Conservation (phyloP, 2,888 invertebrate genomes). For the Congeria kusceri region DNA sequence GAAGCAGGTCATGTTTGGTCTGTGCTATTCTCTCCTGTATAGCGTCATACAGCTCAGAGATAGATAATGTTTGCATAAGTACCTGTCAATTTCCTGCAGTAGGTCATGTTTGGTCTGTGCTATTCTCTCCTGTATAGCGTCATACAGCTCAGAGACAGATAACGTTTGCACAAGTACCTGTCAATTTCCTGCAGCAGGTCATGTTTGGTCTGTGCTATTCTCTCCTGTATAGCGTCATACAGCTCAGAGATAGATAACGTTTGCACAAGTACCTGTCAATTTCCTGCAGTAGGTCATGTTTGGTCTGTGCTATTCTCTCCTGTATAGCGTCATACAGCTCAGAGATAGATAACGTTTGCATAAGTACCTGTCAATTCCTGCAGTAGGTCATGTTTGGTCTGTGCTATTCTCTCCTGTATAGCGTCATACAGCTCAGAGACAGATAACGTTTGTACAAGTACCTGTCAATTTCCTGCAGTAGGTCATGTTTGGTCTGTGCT, state of each 20-base stretch:
- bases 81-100: conserved; percentile 89
- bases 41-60: conserved; percentile 89
- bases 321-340: conserved; percentile 89
- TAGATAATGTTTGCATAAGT: conserved; percentile 72
- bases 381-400: conserved; percentile 89
- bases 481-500: conserved; percentile 89
- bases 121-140: conserved; percentile 89
- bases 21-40: conserved; percentile 90
- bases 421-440: conserved; percentile 90
- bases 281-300: conserved; percentile 89
- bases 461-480: conserved; percentile 89
- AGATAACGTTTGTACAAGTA: conserved; percentile 78
- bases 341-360: conserved; percentile 85
- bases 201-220: conserved; percentile 89
- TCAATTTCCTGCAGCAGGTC: conserved; percentile 89
- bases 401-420: conserved; percentile 89
- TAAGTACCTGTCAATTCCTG: conserved; percentile 89
- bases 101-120: conserved; percentile 89
- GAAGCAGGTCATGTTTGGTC: conserved; percentile 89
- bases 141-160: conserved; percentile 88
- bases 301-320: conserved; percentile 89
- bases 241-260: conserved; percentile 87
- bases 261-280: conserved; percentile 87
- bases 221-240: conserved; percentile 89
- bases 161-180: conserved; percentile 85